Conservation (phyloP, 2,797 vertebrate species). For the Sebastes aleutianus region DNA sequence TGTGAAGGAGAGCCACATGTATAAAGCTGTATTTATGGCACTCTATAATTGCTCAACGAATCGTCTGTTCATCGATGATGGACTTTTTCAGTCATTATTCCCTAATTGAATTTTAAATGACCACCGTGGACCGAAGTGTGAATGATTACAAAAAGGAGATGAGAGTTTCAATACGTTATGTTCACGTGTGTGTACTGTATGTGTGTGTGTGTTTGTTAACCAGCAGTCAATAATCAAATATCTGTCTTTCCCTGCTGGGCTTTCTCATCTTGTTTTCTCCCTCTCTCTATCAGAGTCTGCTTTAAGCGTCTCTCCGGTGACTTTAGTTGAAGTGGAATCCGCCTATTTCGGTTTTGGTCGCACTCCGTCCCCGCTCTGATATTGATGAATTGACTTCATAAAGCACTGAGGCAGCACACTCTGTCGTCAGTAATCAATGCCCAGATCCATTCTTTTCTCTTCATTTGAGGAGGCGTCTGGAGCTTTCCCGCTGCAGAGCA, state of each 20-base stretch:
- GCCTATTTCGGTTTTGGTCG: conserved; percentile 63
- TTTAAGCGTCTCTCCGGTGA: conserved; percentile 42
- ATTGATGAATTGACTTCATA: conserved; percentile 83
- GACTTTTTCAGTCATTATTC: conserved; percentile 65
- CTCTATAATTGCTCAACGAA: conserved; percentile 70
- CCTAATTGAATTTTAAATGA: conserved; percentile 76
- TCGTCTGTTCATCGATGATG: conserved; percentile 68
- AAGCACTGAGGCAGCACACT: conserved; percentile 77
- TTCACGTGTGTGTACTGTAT: neutral
- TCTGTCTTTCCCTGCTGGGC: conserved; percentile 23
- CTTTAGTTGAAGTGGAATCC: conserved; percentile 57
- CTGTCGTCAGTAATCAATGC: conserved; percentile 77
- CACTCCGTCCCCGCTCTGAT: conserved; percentile 56
- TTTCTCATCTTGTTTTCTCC: conserved; percentile 27
- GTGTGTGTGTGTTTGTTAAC: conserved; percentile 2
- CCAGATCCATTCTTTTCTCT: conserved; percentile 74
- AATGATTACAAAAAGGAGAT: conserved; percentile 49
- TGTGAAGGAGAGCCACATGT: conserved; percentile 41
- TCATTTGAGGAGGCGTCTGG: conserved; percentile 64
- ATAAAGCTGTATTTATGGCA: conserved; percentile 59
- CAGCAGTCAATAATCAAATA: conserved; percentile 52
- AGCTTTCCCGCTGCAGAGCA: conserved; percentile 40
- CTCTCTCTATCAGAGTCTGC: conserved; percentile 24
- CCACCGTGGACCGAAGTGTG: conserved; percentile 42
- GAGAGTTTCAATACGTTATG: conserved; percentile 23